Base-by-base conservation (phyloP, 2,888 invertebrate genomes). In the Agrilus cyanescens region DNA sequence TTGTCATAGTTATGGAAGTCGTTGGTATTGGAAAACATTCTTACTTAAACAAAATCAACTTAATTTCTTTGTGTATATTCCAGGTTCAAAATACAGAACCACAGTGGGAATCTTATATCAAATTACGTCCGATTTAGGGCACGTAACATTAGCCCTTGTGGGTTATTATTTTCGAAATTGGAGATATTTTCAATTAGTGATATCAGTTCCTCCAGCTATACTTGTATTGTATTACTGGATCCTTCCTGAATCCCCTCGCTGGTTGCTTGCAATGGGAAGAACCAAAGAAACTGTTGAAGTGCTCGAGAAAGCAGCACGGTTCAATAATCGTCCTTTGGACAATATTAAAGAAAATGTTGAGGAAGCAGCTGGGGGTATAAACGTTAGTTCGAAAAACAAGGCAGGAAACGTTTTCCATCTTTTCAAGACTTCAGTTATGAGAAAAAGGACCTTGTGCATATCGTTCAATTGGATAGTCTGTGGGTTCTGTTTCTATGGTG, bases 401-500 rank as follows among this genome's bases (percentile, higher is more conserved):
- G 40, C 37, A 2, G 66, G 62, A 4, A 65, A 65, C 38, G 56
- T 84, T 38, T 2, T 78, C 0, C 84, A 81, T 50, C 63, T 87
- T 16, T 75, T 86, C 55, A 72, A 77, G 10, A 82, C 82, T 0
- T 80, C 81, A 0, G 76, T 77, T 41, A 69, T 87, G 63, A 71
- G 86, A 25, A 59, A 71, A 29, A 82, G 84, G 54, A 85, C 85
- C 0, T 57, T 85, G 3, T 78, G 78, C 32, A 82, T 86, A 57
- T 78, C 79, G 53, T 82, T 79, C 61, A 82, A 82, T 59, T 89
- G 88, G 91, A 72, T 85, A 41, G 84, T 85, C 1, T 85, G 87
- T 46, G 88, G 89, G 3, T 73, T 91, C 58, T 84, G 87, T 51
- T 87, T 90, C 67, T 94, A 87, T 58, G 90, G 90, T 0, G 79